These are phyloP conservation scores for Pseudochirops corinnae DNA, from an alignment of 2,797 vertebrate genomes.

Conservation along the genomic window DNA sequence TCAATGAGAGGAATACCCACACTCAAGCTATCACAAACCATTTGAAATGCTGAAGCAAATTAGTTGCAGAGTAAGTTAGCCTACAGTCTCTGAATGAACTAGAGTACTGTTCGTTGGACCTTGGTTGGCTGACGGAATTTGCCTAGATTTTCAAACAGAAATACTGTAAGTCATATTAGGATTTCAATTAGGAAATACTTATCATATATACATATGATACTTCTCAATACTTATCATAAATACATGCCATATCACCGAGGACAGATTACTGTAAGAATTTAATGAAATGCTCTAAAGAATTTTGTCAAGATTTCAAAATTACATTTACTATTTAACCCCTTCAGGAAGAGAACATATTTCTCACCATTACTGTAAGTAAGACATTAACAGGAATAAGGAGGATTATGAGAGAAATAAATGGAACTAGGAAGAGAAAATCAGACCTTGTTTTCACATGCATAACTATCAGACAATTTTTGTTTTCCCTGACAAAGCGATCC, in stretches of 20 bases:
- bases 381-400: background rate
- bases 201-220: too few species aligned
- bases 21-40: background rate
- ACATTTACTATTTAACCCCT: constrained; percentile 15
- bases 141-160: background rate
- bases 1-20: background rate
- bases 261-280: constrained; percentile 6
- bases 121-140: background rate
- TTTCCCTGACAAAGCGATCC: background rate
- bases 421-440: background rate
- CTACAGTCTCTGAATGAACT: background rate
- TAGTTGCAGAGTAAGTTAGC: background rate
- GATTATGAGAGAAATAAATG: background rate
- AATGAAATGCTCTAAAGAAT: constrained; percentile 18
- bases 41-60: background rate
- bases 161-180: background rate
- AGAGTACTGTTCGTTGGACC: background rate
- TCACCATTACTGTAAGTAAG: background rate
- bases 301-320: constrained; percentile 10
- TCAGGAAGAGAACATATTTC: background rate
- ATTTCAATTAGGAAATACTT: background rate
- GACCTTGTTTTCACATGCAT: background rate
- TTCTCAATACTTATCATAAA: too few species aligned
- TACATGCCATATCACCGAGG: background rate
- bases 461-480: background rate